Percentiles rank a stretch among this genome's conserved stretches.
Conservation (phyloP, 1,140 invertebrate genomes). For the Tetramorium parvispinum region DNA sequence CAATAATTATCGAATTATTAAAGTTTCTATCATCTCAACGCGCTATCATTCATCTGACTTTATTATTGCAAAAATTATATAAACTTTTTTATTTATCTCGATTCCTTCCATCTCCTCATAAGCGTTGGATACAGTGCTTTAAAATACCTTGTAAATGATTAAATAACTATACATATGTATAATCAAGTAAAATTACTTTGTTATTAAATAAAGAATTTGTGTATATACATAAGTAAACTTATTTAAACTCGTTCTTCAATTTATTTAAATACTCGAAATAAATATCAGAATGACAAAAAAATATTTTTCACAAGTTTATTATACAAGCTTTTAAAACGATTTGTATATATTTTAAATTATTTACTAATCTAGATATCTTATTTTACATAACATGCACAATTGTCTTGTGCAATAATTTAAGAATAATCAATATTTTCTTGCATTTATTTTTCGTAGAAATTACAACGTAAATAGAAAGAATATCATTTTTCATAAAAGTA, state of each 20-base stretch:
- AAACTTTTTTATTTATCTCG: too few species aligned
- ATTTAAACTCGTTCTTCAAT: background rate
- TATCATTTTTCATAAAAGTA: constrained; percentile 50
- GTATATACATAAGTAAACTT: background rate
- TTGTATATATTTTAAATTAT: constrained; percentile 33
- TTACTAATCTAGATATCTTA: background rate
- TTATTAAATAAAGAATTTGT: constrained; percentile 13
- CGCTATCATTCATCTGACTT: too few species aligned
- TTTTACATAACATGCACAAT: constrained; percentile 50
- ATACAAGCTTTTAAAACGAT: background rate
- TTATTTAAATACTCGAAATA: constrained; percentile 2
- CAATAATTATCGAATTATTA: too few species aligned
- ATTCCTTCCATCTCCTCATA: too few species aligned
- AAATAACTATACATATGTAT: background rate
- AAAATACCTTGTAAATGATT: background rate
- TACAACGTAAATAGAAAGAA: constrained; percentile 58
- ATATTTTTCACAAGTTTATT: constrained; percentile 6
- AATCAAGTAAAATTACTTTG: background rate
- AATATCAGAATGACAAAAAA: background rate
- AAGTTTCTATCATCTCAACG: too few species aligned
- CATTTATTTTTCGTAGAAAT: constrained; percentile 53
- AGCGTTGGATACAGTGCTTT: too few species aligned
- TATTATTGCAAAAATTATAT: too few species aligned
- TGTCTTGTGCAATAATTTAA: constrained; percentile 32
- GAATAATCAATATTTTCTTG: constrained; percentile 16